Base-by-base conservation (phyloP, 2,888 invertebrate genomes). In the Diarsia brunnea region DNA sequence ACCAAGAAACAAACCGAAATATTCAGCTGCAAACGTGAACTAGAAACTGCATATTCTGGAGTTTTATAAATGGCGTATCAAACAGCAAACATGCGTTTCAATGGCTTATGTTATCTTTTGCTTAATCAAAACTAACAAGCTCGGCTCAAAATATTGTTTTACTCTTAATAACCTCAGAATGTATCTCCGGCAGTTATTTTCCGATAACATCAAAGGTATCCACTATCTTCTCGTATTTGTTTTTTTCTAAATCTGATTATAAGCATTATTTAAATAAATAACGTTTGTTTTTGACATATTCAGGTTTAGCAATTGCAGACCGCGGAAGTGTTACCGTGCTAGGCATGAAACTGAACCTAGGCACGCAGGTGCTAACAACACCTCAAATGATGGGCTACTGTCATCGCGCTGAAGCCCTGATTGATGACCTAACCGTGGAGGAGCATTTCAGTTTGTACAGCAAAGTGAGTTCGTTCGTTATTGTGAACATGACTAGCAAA, bases 311-410 rank as follows among this genome's bases (percentile, higher is more conserved):
- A 2, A 75, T 80, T 8, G 86, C 95, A 0, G 95, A 96, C 71
- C 88, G 84, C 7, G 96, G 96, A 2, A 88, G 89, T 0, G 91
- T 96, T 69, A 91, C 89, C 68, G 90, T 95, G 0, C 84, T 95
- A 11, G 96, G 96, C 0, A 86, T 91, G 4, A 77, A 82, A 8
- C 27, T 93, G 65, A 73, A 53, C 0, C 84, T 86, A 0, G 89
- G 86, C 0, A 78, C 81, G 0, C 88, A 86, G 24, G 84, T 91
- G 8, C 90, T 95, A 89, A 87, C 91, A 0, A 84, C 83, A 2
- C 90, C 90, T 0, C 89, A 93, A 53, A 95, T 94, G 94, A 89
- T 95, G 88, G 95, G 96, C 14, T 95, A 93, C 87, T 96, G 95
- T 72, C 95, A 95, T 63, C 91, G 88, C 16, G 81, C 89, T 21